phyloP scores from a whole-genome alignment of 2,888 invertebrate genomes.

The Andrena bicolor region DNA sequence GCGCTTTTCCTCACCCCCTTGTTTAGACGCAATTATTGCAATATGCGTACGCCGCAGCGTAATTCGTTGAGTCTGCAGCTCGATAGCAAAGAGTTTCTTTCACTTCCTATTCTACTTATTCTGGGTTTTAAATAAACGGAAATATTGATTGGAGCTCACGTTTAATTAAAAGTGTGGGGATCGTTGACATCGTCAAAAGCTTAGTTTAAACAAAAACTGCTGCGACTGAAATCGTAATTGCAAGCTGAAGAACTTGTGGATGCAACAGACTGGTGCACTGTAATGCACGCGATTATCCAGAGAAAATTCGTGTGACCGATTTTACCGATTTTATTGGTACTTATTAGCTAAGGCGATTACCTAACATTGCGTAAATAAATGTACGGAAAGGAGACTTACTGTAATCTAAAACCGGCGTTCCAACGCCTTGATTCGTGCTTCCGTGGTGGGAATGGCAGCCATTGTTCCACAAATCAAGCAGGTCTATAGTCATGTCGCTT shows the following conservation, averaged over 20 bases:
- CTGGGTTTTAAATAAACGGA: slow-evolving; percentile 28
- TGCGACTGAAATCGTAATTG: neutral
- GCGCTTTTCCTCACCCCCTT: slow-evolving; percentile 74
- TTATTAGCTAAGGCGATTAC: slow-evolving; percentile 2
- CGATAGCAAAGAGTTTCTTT: slow-evolving; percentile 36
- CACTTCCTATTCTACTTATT: neutral
- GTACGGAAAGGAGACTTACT: slow-evolving; percentile 32
- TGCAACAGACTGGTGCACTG: neutral
- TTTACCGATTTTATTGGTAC: slow-evolving; percentile 6
- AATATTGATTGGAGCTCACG: too few species aligned
- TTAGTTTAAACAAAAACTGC: neutral
- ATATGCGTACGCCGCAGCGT: slow-evolving; percentile 32
- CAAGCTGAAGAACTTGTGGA: neutral
- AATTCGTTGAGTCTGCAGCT: slow-evolving; percentile 15
- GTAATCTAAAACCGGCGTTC: neutral
- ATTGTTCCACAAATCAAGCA: slow-evolving; percentile 30
- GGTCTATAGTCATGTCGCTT: slow-evolving; percentile 39
- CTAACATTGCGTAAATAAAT: neutral
- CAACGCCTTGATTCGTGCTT: neutral
- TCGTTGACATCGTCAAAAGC: neutral
- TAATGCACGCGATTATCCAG: neutral
- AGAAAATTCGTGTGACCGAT: neutral
- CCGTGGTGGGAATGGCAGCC: neutral
- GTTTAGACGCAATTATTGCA: slow-evolving; percentile 68
- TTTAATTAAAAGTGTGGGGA: slow-evolving; percentile 24